phyloP scores from a whole-genome alignment of 2,888 invertebrate genomes.

The Ligdia adustata region DNA sequence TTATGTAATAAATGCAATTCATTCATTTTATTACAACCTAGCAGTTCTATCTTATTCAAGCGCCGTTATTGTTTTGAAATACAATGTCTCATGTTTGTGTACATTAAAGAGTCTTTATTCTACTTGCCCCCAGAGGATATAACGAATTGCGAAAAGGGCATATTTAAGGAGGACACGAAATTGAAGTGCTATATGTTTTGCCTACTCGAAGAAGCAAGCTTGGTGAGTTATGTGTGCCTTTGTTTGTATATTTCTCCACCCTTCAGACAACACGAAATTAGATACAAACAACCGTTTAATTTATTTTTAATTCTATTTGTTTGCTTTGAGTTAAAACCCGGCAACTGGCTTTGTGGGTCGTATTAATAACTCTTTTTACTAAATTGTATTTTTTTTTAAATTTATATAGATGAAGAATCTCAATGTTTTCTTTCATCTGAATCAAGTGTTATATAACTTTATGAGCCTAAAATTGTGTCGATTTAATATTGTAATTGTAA shows the following conservation, averaged over 20 bases:
- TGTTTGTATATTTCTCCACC: conserved; percentile 62
- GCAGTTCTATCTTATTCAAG: conserved; percentile 13
- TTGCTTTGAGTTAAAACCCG: conserved; percentile 46
- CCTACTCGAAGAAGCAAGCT: conserved; percentile 77
- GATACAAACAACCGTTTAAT: conserved; percentile 61
- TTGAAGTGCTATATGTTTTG: conserved; percentile 84
- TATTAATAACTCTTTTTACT: conserved; percentile 7
- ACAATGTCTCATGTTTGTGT: conserved; percentile 61
- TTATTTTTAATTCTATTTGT: conserved; percentile 60
- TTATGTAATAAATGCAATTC: too few species aligned
- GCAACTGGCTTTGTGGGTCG: conserved; percentile 5
- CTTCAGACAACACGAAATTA: conserved; percentile 53
- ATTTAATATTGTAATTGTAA: too few species aligned
- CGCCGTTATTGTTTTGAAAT: conserved; percentile 50
- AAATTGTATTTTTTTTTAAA: conserved; percentile 3
- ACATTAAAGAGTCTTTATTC: conserved; percentile 74
- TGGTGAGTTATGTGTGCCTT: conserved; percentile 71
- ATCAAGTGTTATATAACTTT: too few species aligned
- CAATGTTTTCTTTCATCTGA: too few species aligned
- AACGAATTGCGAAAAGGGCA: conserved; percentile 81
- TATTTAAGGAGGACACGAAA: conserved; percentile 81
- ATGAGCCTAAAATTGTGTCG: too few species aligned
- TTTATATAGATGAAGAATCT: too few species aligned
- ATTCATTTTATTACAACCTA: not conserved
- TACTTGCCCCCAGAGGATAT: conserved; percentile 80